These are phyloP conservation scores for Trichopria drosophilae DNA, from an alignment of 2,888 invertebrate genomes.

Conservation along the genomic window DNA sequence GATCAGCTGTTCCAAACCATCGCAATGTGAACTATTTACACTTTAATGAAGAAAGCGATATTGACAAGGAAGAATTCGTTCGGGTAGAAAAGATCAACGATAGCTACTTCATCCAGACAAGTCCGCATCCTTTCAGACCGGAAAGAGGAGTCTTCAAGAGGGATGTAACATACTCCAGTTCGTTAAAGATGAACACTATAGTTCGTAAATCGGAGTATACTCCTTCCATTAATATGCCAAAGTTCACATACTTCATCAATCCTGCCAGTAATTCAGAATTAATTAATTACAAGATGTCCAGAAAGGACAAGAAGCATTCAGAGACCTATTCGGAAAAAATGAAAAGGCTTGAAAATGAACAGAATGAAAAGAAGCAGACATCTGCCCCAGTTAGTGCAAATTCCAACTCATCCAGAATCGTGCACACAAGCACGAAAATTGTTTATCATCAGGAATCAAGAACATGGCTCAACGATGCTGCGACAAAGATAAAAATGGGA, in stretches of 20 bases:
- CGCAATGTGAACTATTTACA: neutral
- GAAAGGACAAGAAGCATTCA: constrained; percentile 55
- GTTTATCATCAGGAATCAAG: neutral
- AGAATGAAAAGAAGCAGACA: too few relatives aligned
- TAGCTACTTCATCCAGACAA: constrained; percentile 49
- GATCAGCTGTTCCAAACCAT: constrained; percentile 6
- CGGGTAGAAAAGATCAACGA: constrained; percentile 47
- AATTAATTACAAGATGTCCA: constrained; percentile 50
- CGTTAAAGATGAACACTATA: neutral
- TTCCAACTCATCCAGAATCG: too few relatives aligned
- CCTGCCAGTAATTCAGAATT: constrained; percentile 39
- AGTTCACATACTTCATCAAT: constrained; percentile 49
- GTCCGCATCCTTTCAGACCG: constrained; percentile 51
- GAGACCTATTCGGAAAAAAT: constrained; percentile 52
- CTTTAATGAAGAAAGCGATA: neutral
- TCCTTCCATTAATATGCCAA: constrained; percentile 35
- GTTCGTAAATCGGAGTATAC: constrained; percentile 1
- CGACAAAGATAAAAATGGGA: too few relatives aligned
- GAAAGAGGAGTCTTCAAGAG: constrained; percentile 40
- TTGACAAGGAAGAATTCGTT: constrained; percentile 51
- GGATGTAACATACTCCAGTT: too few relatives aligned
- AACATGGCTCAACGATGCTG: constrained; percentile 19
- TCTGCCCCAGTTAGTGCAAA: too few relatives aligned
- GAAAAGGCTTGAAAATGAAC: constrained; percentile 40
- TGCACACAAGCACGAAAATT: too few relatives aligned